These are phyloP conservation scores for Fregata magnificens DNA, from an alignment of 2,113 vertebrate species.

Conservation along the genomic window DNA sequence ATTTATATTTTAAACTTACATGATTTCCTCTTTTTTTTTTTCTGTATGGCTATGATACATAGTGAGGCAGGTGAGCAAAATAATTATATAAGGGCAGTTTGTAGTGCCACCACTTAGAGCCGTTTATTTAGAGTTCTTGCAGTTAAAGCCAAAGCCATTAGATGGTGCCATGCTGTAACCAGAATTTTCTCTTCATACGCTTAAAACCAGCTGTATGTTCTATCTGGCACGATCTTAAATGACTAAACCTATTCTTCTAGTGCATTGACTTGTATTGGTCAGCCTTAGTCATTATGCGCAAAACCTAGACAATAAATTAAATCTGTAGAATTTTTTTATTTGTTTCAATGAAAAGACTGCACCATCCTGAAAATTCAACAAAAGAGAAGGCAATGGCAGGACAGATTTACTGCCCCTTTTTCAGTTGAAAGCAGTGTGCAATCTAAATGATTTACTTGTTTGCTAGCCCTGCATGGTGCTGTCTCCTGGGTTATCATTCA, in stretches of 20 bases:
- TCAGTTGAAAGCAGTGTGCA: constrained; percentile 57
- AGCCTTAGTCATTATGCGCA: constrained; percentile 54
- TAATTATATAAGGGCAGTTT: neutral
- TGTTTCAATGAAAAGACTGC: constrained; percentile 59
- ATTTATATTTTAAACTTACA: neutral
- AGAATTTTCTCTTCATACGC: neutral
- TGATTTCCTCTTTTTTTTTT: neutral
- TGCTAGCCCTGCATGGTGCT: constrained; percentile 64
- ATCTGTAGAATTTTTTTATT: constrained; percentile 31
- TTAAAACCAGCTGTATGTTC: neutral
- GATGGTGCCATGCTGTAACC: constrained; percentile 62
- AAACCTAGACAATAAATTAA: constrained; percentile 57
- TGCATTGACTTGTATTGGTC: constrained; percentile 29
- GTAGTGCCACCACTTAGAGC: neutral
- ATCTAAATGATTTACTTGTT: constrained; percentile 72
- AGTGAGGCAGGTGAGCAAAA: neutral
- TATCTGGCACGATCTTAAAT: constrained; percentile 40
- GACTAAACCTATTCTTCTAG: constrained; percentile 53
- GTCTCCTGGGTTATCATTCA: constrained; percentile 67
- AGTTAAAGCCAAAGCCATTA: constrained; percentile 46
- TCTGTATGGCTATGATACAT: neutral
- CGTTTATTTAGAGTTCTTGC: neutral
- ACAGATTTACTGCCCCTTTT: constrained; percentile 66
- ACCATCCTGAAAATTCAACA: constrained; percentile 60
- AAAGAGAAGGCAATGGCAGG: constrained; percentile 54